These are phyloP conservation scores for Galerucella pusilla DNA, from an alignment of 2,888 invertebrate species.

Conservation along the genomic window DNA sequence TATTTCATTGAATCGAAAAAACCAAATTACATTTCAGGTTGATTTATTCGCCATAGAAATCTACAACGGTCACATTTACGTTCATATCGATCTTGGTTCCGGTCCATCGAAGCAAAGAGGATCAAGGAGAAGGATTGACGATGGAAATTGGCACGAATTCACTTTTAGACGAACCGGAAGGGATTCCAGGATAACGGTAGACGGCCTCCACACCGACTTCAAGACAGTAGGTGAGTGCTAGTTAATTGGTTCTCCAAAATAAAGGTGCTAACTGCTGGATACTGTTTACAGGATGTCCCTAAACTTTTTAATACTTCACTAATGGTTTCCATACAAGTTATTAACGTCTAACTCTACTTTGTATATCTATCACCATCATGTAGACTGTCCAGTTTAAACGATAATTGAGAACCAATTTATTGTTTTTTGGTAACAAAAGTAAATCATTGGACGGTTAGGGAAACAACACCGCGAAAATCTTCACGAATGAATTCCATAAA, in stretches of 20 bases:
- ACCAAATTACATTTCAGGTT: conserved; percentile 67
- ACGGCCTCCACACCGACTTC: conserved; percentile 88
- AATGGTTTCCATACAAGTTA: too few species aligned
- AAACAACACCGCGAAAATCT: too few species aligned
- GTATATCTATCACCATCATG: too few species aligned
- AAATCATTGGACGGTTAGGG: too few species aligned
- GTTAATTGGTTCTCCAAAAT: neutral
- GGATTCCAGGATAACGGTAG: conserved; percentile 89
- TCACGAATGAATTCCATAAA: too few species aligned
- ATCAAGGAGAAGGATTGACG: conserved; percentile 85
- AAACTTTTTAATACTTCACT: too few species aligned
- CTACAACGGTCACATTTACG: conserved; percentile 91
- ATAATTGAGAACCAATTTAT: too few species aligned
- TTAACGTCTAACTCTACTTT: too few species aligned
- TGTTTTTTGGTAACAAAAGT: too few species aligned
- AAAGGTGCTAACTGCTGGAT: neutral
- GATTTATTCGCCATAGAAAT: conserved; percentile 96
- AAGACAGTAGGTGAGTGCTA: conserved; percentile 77
- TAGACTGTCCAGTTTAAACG: too few species aligned
- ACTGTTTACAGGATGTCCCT: too few species aligned
- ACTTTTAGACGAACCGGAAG: conserved; percentile 83
- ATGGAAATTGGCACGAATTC: conserved; percentile 94
- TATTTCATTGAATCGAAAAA: neutral
- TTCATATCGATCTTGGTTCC: conserved; percentile 92
- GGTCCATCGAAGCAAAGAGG: conserved; percentile 89